A percentile compares a stretch with the other conserved stretches of the same genome.
Evolutionary conservation across 2,797 vertebrate genomes (phyloP).

Genomic region (Calcarius lapponicus): DNA sequence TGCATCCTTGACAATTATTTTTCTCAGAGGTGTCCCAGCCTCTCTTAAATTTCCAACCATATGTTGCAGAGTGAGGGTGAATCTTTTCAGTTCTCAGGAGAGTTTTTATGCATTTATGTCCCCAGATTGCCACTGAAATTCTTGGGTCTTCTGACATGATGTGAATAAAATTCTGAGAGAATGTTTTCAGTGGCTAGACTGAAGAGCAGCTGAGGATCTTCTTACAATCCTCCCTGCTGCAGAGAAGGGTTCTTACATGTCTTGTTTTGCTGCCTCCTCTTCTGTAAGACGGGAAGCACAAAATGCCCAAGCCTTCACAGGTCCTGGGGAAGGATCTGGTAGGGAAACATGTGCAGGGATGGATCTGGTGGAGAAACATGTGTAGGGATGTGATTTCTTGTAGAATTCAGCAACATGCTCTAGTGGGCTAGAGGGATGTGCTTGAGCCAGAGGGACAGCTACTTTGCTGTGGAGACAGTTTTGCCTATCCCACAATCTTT

Average conservation of each 20-base stretch:
- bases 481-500: not conserved
- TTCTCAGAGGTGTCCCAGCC: not conserved
- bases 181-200: not conserved
- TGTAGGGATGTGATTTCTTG: not conserved
- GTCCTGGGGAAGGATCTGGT: not conserved
- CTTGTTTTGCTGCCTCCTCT: not conserved
- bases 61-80: not conserved
- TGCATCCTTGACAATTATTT: not conserved
- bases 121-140: not conserved
- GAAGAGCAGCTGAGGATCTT: not conserved
- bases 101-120: not conserved
- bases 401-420: not conserved
- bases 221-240: not conserved
- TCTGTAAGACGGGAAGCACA: not conserved
- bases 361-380: not conserved
- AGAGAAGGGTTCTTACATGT: rapidly evolving
- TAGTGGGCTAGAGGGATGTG: not conserved
- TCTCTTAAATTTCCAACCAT: not conserved
- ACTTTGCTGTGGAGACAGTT: not conserved
- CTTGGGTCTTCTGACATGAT: not conserved
- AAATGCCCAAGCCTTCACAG: not conserved
- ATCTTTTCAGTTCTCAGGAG: not conserved
- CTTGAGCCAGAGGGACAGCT: not conserved
- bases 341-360: not conserved
- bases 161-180: not conserved